Evolutionary conservation across 2,797 vertebrate genomes (phyloP).

Genomic region (Octomys mimax): DNA sequence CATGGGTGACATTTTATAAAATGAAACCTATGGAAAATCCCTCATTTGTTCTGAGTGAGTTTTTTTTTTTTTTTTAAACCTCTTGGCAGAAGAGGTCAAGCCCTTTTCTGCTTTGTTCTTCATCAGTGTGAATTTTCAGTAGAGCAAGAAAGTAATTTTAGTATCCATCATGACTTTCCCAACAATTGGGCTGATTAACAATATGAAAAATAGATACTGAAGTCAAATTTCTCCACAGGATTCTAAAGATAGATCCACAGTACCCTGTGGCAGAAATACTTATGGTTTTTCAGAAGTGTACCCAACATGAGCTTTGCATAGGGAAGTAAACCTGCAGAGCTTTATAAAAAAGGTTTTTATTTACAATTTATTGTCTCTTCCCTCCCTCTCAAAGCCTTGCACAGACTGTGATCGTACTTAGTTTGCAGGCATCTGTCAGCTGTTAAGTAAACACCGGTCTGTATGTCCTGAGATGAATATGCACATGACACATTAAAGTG

Average conservation of each 20-base stretch:
- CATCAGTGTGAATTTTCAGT: constrained; percentile 78
- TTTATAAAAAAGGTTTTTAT: constrained; percentile 15
- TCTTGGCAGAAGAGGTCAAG: constrained; percentile 73
- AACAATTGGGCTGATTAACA: constrained; percentile 71
- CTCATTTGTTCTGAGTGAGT: constrained; percentile 80
- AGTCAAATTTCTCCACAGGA: background rate
- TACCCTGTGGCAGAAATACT: background rate
- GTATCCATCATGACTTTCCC: constrained; percentile 81
- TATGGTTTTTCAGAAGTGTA: constrained; percentile 38
- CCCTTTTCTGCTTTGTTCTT: constrained; percentile 81
- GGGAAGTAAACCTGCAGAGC: background rate
- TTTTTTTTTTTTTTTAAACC: constrained; percentile 57
- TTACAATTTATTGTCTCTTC: background rate
- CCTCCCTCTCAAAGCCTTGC: background rate
- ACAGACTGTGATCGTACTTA: background rate
- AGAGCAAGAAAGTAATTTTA: constrained; percentile 84
- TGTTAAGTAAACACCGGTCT: constrained; percentile 16
- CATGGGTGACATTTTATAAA: constrained; percentile 85
- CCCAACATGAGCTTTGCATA: background rate
- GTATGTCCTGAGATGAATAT: background rate
- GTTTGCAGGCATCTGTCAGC: constrained; percentile 32
- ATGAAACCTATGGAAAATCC: constrained; percentile 86
- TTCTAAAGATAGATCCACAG: background rate
- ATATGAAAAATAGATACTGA: constrained; percentile 80
- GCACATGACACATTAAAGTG: background rate